Evolutionary conservation across 1,140 invertebrate genomes (phyloP), one percentile per base, ranked within the genome.

Genomic region (Kradibia gibbosae): DNA sequence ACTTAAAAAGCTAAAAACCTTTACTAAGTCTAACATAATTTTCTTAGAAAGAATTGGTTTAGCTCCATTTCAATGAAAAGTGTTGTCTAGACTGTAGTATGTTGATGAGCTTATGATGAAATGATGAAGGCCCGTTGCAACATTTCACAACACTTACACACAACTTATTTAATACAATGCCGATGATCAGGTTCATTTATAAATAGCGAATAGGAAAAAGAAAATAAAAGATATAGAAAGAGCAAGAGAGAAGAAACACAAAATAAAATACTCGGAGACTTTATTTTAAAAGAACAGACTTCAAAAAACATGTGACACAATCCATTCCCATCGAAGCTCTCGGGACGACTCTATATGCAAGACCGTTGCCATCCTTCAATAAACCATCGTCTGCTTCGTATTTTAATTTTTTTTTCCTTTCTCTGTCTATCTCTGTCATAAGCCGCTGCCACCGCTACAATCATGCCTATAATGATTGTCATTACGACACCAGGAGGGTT

Each of bases 401-500:
- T n/a, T 36, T 55, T 55, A 20, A 11, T 20, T 34, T 39, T 78
- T 45, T 34, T 17, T 53, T 10, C 22, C 39, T 45, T 45, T 28
- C 25, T 48, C 70, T 70, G 42, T 53, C 28, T 53, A 3, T 67
- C 67, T 36, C 65, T 67, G 28, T 20, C 55, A 22, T 34, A 62
- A 15, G 55, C 72, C 39, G 79, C 10, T 67, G 48, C 86, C 87
- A 84, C 86, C 86, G 87, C 89, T 87, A 88, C 88, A 89, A 90
- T 90, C 88, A 90, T 90, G 89, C 86, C 85, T 86, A 87, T 90
- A 90, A 90, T 90, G 88, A 90, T 89, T 89, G 87, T 90, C 89
- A 90, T 90, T 90, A 90, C 88, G 88, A 85, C 87, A 85, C 87
- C 84, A 85, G 83, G 84, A 85, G 85, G 85, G 85, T 84, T 86